Base-by-base conservation (phyloP, 2,888 invertebrate species). In the Sarcophaga caerulescens region DNA sequence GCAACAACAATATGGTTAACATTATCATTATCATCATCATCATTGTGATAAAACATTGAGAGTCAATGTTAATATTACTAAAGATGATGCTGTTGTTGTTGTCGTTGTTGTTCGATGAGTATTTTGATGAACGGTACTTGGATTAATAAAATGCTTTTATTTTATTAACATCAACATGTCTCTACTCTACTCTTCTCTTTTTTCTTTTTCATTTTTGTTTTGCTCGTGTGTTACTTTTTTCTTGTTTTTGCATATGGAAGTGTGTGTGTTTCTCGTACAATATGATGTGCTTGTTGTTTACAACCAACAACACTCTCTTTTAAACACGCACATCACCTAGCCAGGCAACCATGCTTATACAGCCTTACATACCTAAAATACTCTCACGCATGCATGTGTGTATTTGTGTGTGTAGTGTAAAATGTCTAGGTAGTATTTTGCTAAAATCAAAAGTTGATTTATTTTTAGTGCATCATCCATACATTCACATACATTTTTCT, bases 361-460 rank as follows among this genome's bases (percentile, higher is more conserved):
- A 47, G 3, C 12, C 52, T 52, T 52, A 17, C 52, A 52, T 17
- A 52, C 17, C 5, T 52, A 21, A 14, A 44, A 59, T 62, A 12
- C 44, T 35, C 35, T 57, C 14, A 69, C 14, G 59, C 19, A 21
- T 47, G 57, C 23, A n/a, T 57, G 23, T 47, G 14, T 71, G 44
- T n/a, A n/a, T 57, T 17, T 47, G 14, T 71, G 44, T 21, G 12
- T 65, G 59, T 2, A 14, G 25, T 14, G 17, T 59, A 73, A n/a
- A 66, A 62, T 81, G 73, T 70, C 80, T 81, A 81, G 74, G 83
- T 79, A 81, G 81, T 79, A 76, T 87, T 35, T 80, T 83, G 81
- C 80, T 81, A 84, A 87, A 88, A 88, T 88, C 87, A 81, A 88
- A 88, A 88, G 85, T 87, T 88, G 85, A 88, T 88, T 88, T 88